phyloP scores from a whole-genome alignment of 2,888 invertebrate species.

The Craniophora ligustri region DNA sequence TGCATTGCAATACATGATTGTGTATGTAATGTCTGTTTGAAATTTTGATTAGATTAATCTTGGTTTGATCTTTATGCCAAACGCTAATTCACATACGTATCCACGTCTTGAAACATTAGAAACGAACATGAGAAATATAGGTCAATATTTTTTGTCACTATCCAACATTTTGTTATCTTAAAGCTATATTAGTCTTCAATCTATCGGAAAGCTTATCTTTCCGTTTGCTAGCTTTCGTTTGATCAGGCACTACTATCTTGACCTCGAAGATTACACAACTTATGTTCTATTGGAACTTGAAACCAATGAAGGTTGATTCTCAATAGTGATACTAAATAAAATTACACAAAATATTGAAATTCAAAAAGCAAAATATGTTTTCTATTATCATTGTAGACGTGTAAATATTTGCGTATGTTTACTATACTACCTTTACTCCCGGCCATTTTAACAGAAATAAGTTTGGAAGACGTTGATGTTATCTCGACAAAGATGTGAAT shows the following conservation, averaged over 20 bases:
- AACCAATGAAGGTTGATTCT: slow-evolving; percentile 10
- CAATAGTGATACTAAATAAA: slow-evolving; percentile 2
- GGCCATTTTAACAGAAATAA: slow-evolving; percentile 28
- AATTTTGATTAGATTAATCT: slow-evolving; percentile 40
- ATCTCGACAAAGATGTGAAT: slow-evolving; percentile 37
- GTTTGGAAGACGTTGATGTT: slow-evolving; percentile 29
- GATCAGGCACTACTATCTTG: slow-evolving; percentile 18
- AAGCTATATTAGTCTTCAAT: slow-evolving; percentile 22
- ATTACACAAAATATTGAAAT: neutral
- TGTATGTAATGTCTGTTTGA: slow-evolving; percentile 38
- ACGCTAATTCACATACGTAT: slow-evolving; percentile 17
- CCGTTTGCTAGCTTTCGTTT: slow-evolving; percentile 12
- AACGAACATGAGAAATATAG: neutral
- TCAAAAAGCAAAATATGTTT: slow-evolving; percentile 10
- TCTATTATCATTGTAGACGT: slow-evolving; percentile 29
- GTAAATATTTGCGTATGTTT: slow-evolving; percentile 29
- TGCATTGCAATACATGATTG: slow-evolving; percentile 44
- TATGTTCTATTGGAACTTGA: slow-evolving; percentile 15
- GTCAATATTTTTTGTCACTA: slow-evolving; percentile 2
- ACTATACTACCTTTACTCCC: slow-evolving; percentile 28
- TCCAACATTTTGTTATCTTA: slow-evolving; percentile 10
- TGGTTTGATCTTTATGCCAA: slow-evolving; percentile 28
- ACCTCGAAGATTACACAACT: slow-evolving; percentile 13
- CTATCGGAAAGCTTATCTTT: slow-evolving; percentile 19
- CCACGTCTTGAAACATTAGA: slow-evolving; percentile 8